A percentile compares a stretch with the other conserved stretches of the same genome.
Evolutionary conservation across 2,888 invertebrate species (phyloP).

Genomic region (Ashinkailepas kermadecensis): DNA sequence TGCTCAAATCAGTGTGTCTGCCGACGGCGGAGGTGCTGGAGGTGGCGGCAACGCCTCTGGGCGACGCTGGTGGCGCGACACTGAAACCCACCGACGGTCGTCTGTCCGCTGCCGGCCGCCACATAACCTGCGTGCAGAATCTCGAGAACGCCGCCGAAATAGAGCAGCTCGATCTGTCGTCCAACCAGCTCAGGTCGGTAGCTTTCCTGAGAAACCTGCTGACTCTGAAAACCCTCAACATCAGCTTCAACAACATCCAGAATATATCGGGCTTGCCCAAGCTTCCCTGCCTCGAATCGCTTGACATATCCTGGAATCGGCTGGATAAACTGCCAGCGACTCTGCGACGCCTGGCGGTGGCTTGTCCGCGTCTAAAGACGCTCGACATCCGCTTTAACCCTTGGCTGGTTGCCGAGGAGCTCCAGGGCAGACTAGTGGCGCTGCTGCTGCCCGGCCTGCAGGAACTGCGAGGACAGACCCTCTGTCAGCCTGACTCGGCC

Average conservation of each 20-base stretch:
- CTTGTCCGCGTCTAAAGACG: neutral
- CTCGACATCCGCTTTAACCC: neutral
- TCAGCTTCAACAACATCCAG: neutral
- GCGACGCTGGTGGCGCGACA: too few species aligned
- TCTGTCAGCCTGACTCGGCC: neutral
- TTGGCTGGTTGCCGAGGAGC: neutral
- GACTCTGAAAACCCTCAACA: neutral
- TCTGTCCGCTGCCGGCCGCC: neutral
- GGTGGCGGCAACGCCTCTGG: too few species aligned
- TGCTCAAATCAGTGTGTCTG: conserved; percentile 7
- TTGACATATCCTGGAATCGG: neutral
- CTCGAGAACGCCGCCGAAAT: neutral
- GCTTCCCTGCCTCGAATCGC: neutral
- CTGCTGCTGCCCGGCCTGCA: neutral
- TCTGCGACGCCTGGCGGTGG: neutral
- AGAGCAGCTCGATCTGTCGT: neutral
- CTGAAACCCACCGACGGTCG: neutral
- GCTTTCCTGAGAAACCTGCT: neutral
- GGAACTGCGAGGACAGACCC: neutral
- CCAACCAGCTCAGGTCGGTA: neutral
- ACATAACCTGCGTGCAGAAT: neutral
- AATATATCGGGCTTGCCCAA: neutral
- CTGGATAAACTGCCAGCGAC: neutral
- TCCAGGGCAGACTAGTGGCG: neutral
- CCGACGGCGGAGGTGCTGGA: neutral